These are phyloP conservation scores for Pteropus alecto DNA, from an alignment of 2,113 vertebrate genomes.

Conservation along the genomic window DNA sequence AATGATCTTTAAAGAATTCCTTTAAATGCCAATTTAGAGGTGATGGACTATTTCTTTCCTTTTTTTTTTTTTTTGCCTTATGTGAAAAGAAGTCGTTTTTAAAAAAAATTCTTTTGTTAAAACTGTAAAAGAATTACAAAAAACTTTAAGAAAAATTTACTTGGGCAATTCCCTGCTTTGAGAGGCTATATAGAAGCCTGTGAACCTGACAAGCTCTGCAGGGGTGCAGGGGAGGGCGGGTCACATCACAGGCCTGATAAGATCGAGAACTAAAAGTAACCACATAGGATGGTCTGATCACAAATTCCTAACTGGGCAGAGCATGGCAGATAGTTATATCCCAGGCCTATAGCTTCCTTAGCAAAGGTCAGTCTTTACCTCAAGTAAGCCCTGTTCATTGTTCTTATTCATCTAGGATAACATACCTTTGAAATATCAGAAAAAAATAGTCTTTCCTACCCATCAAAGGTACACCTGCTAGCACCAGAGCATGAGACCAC, in stretches of 20 bases:
- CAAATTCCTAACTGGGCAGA: not conserved
- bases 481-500: not conserved
- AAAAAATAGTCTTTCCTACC: not conserved
- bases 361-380: not conserved
- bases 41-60: not conserved
- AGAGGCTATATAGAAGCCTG: not conserved
- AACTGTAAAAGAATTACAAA: not conserved
- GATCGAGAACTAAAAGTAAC: not conserved
- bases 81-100: not conserved
- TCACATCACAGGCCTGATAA: not conserved
- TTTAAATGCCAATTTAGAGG: not conserved
- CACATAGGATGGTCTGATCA: not conserved
- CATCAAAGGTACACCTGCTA: not conserved
- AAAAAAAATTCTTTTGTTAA: not conserved
- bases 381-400: not conserved
- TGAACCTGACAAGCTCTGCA: not conserved
- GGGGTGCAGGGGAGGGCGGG: too few relatives aligned
- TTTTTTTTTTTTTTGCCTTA: not conserved
- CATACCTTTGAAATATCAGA: not conserved
- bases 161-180: not conserved
- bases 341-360: not conserved
- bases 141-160: not conserved
- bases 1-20: slow-evolving; percentile 42
- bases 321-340: not conserved
- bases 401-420: not conserved